Evolutionary conservation across 2,797 vertebrate genomes (phyloP).

Genomic region (Arremon aurantiirostris): DNA sequence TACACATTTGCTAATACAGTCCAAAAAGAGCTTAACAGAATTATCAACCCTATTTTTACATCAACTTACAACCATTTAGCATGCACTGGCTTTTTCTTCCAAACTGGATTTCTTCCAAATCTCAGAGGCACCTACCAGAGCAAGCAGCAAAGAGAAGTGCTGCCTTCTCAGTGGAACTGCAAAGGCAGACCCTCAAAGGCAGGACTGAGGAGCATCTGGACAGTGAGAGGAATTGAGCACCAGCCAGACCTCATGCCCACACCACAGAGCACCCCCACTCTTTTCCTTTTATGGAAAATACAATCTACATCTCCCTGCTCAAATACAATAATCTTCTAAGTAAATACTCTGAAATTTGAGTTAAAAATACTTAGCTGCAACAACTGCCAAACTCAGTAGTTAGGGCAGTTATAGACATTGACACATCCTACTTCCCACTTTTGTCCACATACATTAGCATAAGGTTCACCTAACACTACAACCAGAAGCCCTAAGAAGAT

Average conservation of each 20-base stretch:
- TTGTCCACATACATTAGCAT: background rate
- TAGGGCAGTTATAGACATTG: background rate
- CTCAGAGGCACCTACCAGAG: background rate
- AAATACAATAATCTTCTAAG: background rate
- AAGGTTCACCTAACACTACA: background rate
- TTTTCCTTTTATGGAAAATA: background rate
- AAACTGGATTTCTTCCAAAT: background rate
- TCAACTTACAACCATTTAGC: background rate
- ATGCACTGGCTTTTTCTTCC: background rate
- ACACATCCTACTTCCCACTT: background rate
- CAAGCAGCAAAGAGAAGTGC: background rate
- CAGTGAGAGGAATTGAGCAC: background rate
- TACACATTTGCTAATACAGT: background rate
- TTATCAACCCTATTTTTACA: background rate
- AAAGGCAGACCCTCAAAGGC: background rate
- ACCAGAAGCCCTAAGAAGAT: background rate
- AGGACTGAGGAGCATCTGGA: background rate
- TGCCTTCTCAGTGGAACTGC: background rate
- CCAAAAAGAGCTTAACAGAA: background rate
- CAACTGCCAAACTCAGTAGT: background rate
- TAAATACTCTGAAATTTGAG: background rate
- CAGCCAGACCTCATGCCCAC: accelerated
- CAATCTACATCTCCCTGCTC: background rate
- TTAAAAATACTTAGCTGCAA: background rate
- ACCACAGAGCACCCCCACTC: background rate